Conservation (phyloP, 2,888 invertebrate genomes). For the Steromphala cineraria region DNA sequence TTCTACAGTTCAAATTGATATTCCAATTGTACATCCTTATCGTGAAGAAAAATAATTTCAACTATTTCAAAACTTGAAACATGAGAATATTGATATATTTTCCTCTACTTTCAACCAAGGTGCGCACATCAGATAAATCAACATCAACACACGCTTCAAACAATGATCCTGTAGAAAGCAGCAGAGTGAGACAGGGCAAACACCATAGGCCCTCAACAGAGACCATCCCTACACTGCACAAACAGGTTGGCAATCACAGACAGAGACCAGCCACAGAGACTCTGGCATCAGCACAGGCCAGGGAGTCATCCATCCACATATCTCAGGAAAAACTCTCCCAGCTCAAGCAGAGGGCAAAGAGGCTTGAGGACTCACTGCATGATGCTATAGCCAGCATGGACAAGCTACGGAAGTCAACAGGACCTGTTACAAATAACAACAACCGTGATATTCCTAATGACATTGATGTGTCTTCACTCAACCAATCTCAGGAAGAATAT, state of each 20-base stretch:
- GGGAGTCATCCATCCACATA: conserved; percentile 47
- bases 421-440: conserved; percentile 48
- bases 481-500: background rate
- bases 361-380: conserved; percentile 60
- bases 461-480: background rate
- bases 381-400: conserved; percentile 63
- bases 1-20: too few relatives aligned
- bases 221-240: too few relatives aligned
- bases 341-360: conserved; percentile 58
- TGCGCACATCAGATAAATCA: too few relatives aligned
- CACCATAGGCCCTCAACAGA: too few relatives aligned
- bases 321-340: conserved; percentile 60
- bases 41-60: too few relatives aligned
- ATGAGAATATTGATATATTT: too few relatives aligned
- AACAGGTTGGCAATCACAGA: conserved; percentile 1
- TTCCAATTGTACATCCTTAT: too few relatives aligned
- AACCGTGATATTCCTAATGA: background rate
- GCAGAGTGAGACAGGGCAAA: too few relatives aligned
- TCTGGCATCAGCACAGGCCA: background rate
- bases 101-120: too few relatives aligned
- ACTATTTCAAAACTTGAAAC: too few relatives aligned
- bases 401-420: conserved; percentile 47
- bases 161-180: too few relatives aligned
- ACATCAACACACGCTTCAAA: too few relatives aligned
- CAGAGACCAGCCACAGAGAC: background rate